These are phyloP conservation scores for Eupithecia subumbrata DNA, from an alignment of 2,888 invertebrate species.

Conservation along the genomic window DNA sequence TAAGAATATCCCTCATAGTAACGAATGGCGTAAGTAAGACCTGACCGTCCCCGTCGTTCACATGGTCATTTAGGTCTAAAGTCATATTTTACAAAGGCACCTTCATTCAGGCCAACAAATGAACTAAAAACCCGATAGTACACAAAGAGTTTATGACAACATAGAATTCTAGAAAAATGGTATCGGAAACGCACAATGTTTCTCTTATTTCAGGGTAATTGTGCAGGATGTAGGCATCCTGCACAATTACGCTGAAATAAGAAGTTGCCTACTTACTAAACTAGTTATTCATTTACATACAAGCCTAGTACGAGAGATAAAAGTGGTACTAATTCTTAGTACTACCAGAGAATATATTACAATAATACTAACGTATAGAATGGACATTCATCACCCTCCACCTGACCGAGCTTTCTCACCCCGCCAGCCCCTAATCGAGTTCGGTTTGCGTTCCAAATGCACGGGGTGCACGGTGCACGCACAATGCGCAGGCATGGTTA, in stretches of 20 bases:
- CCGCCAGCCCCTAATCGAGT: too few species aligned
- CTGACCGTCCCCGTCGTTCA: background rate
- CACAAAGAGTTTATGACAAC: background rate
- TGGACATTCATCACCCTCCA: too few species aligned
- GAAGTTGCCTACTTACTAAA: background rate
- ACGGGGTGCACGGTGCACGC: too few species aligned
- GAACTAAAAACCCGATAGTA: background rate
- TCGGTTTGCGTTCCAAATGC: too few species aligned
- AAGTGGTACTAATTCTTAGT: background rate
- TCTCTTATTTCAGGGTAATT: slow-evolving; percentile 27
- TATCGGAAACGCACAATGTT: slow-evolving; percentile 20
- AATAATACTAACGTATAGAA: too few species aligned
- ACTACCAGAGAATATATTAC: too few species aligned
- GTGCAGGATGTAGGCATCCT: slow-evolving; percentile 5
- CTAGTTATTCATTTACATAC: background rate
- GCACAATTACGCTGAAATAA: too few species aligned
- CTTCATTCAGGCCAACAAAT: background rate
- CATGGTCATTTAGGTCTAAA: background rate
- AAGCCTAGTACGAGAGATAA: background rate
- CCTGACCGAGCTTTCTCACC: too few species aligned
- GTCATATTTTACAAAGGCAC: background rate
- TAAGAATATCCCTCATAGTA: background rate
- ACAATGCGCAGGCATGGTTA: too few species aligned
- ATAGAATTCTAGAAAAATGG: slow-evolving; percentile 24
- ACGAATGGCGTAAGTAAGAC: background rate